Evolutionary conservation across 2,797 vertebrate genomes (phyloP).

Genomic region (Leuciscus waleckii): DNA sequence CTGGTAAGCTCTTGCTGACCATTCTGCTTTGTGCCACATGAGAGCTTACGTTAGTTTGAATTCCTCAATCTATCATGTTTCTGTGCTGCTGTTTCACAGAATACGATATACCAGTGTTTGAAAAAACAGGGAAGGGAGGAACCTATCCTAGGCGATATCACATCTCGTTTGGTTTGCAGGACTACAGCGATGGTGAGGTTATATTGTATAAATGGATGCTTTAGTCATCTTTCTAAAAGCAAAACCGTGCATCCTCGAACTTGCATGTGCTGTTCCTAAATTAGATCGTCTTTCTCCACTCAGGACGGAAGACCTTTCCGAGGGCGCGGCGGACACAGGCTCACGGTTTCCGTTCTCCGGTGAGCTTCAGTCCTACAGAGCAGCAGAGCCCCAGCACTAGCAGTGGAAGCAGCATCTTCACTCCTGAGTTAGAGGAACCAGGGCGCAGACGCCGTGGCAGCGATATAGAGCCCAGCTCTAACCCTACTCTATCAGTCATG

Average conservation of each 20-base stretch:
- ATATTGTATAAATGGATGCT: neutral
- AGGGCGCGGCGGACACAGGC: conserved; percentile 94
- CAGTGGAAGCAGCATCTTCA: conserved; percentile 95
- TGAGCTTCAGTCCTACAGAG: conserved; percentile 95
- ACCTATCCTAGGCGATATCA: conserved; percentile 96
- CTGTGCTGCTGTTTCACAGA: conserved; percentile 71
- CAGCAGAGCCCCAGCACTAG: conserved; percentile 92
- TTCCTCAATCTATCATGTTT: neutral
- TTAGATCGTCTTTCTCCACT: neutral
- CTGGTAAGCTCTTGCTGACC: conserved; percentile 78
- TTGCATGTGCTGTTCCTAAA: neutral
- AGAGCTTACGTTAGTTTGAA: neutral
- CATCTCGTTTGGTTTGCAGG: conserved; percentile 91
- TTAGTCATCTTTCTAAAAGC: neutral
- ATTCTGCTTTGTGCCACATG: neutral
- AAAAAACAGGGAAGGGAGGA: conserved; percentile 97
- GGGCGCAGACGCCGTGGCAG: conserved; percentile 88
- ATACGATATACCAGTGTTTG: conserved; percentile 95
- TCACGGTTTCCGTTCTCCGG: conserved; percentile 91
- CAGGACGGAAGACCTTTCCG: conserved; percentile 98
- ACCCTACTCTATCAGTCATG: conserved; percentile 90
- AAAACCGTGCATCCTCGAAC: neutral
- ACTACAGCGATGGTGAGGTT: conserved; percentile 92
- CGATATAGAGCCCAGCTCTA: conserved; percentile 88
- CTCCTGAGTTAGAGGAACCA: conserved; percentile 91